Evolutionary conservation across 2,797 vertebrate genomes (phyloP), one percentile per base, ranked within the genome.

Genomic region (Manis javanica): DNA sequence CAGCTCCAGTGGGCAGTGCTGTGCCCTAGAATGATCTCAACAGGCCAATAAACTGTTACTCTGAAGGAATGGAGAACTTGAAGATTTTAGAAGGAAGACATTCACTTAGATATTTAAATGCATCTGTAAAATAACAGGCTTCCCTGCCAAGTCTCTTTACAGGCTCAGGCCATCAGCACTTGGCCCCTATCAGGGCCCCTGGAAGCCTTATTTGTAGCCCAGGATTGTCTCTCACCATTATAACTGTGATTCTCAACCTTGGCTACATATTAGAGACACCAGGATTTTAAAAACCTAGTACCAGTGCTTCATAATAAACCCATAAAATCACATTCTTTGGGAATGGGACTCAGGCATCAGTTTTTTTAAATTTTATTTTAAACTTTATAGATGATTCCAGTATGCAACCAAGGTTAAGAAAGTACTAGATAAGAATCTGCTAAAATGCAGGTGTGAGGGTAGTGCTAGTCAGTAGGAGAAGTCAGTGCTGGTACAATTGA

Each of bases 351-450:
- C 31, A 31, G 71, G 31, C 29, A 61, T 79, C 37, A 23, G 1
- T 9, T 85, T 46, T 57, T 39, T 46, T 5, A 37, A 8, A 2
- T 72, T 71, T 10, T 26, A 59, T 86, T 59, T 66, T 37, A 57
- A 83, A 59, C 64, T 69, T 81, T 92, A 42, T 90, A 51, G 72
- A 31, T 85, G 29, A 95, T 93, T 94, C 66, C 42, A 49, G 1
- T 46, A 8, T 93, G 26, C 19, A 64, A 26, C n/a, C 23, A 26
- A 37, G 31, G 21, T 87, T 88, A 72, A 92, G 75, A 95, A 93
- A 53, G 24, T 15, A 4, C 31, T 72, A 42, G 71, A 53, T 87
- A 89, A 94, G 49, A 92, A 90, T 31, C 61, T 90, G n/a, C 42
- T 68, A 74, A 87, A 82, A 91, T 79, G 37, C 26, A 57, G 59